A percentile compares a stretch with the other conserved stretches of the same genome.
phyloP scores from a whole-genome alignment of 2,888 invertebrate species.

The Ypsolopha sequella region DNA sequence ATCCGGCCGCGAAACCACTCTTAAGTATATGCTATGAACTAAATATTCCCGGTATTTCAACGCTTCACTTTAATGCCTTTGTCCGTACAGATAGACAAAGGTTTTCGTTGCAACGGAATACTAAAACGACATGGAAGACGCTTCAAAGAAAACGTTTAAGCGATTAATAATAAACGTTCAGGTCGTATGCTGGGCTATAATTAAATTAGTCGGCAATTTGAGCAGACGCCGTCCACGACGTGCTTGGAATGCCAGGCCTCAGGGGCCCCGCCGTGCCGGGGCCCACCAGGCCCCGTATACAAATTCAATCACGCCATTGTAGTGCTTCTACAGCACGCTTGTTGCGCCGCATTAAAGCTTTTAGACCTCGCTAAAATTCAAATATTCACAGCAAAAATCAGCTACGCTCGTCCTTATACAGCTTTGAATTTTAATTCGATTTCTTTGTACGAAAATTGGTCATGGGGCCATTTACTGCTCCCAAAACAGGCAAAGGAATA shows the following conservation, averaged over 20 bases:
- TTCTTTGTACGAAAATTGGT: not conserved
- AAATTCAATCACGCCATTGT: conserved; percentile 46
- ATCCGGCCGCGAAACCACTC: too few relatives aligned
- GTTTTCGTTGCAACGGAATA: too few relatives aligned
- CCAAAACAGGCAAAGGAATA: too few relatives aligned
- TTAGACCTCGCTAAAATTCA: conserved; percentile 7
- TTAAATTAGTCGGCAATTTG: conserved; percentile 60
- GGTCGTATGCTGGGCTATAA: conserved; percentile 23
- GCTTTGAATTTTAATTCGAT: not conserved
- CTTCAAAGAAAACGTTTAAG: too few relatives aligned
- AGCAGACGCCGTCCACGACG: conserved; percentile 35
- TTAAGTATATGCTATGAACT: too few relatives aligned
- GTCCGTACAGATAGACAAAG: too few relatives aligned
- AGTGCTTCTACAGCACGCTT: conserved; percentile 21
- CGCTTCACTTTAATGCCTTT: too few relatives aligned
- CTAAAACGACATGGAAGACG: too few relatives aligned
- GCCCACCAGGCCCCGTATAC: conserved; percentile 4
- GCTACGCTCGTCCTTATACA: not conserved
- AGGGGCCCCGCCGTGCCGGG: conserved; percentile 21
- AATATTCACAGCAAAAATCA: not conserved
- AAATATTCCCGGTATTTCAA: too few relatives aligned
- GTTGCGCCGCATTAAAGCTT: conserved; percentile 5
- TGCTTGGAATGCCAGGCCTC: conserved; percentile 43
- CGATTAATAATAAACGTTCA: conserved; percentile 13
- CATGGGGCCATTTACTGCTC: too few relatives aligned